Conservation (phyloP, 1,140 invertebrate species). For the Drosophila kepulauana region DNA sequence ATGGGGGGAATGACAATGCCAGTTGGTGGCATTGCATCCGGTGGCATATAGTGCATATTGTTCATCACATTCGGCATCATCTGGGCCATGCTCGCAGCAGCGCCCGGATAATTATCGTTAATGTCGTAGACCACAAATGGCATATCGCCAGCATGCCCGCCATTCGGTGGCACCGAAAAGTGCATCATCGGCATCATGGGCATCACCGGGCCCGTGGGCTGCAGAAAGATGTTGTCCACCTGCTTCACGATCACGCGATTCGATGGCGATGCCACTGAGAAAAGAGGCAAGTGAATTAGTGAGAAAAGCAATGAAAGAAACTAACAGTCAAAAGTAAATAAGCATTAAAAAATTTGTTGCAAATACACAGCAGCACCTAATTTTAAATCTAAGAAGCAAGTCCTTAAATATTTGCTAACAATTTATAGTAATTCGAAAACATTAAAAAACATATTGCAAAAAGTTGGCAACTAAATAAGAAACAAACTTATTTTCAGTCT, state of each 20-base stretch:
- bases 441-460: too few species aligned
- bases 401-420: too few species aligned
- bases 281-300: too few species aligned
- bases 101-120: not conserved
- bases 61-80: not conserved
- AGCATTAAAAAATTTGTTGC: too few species aligned
- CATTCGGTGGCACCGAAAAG: not conserved
- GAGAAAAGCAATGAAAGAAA: too few species aligned
- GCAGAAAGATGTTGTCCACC: conserved; percentile 32
- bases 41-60: not conserved
- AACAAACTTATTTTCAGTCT: too few species aligned
- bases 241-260: not conserved
- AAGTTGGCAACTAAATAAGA: too few species aligned
- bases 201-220: conserved; percentile 31
- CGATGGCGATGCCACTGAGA: not conserved
- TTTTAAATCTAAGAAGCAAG: too few species aligned
- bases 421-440: too few species aligned
- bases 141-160: not conserved
- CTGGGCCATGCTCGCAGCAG: not conserved
- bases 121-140: conserved; percentile 5
- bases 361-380: too few species aligned
- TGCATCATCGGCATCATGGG: conserved; percentile 28
- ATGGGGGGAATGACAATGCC: not conserved
- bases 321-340: too few species aligned
- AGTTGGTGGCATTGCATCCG: conserved; percentile 9